These are phyloP conservation scores for Lamellibrachia satsuma DNA, from an alignment of 2,888 invertebrate genomes.

Conservation along the genomic window DNA sequence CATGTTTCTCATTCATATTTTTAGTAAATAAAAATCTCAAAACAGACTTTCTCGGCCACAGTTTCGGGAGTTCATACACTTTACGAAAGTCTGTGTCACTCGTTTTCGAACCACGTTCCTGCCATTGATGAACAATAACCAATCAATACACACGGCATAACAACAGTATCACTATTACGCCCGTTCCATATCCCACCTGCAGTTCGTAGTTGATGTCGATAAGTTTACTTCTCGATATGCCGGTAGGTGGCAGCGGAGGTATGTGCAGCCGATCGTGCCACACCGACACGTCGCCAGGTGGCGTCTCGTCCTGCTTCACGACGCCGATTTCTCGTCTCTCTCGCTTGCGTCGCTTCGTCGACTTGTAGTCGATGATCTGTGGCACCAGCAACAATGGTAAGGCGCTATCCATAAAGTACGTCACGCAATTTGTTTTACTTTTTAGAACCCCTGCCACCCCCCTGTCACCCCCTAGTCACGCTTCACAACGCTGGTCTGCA, in stretches of 20 bases:
- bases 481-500: too few species aligned
- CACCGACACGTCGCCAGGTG: conserved; percentile 42
- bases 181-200: conserved; percentile 34
- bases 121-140: too few species aligned
- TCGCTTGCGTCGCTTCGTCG: conserved; percentile 37
- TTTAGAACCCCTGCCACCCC: too few species aligned
- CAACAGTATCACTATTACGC: neutral
- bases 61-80: too few species aligned
- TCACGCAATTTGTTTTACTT: neutral
- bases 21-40: too few species aligned
- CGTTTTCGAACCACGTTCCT: too few species aligned
- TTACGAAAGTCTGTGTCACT: too few species aligned
- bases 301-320: conserved; percentile 42
- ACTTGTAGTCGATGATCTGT: conserved; percentile 43
- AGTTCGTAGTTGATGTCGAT: conserved; percentile 45
- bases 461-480: too few species aligned
- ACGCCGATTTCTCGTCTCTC: conserved; percentile 38
- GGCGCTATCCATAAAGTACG: neutral
- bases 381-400: neutral
- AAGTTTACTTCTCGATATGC: conserved; percentile 38
- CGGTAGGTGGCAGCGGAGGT: conserved; percentile 46
- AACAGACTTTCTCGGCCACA: too few species aligned
- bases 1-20: too few species aligned
- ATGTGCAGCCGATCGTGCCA: conserved; percentile 44
- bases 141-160: too few species aligned